Evolutionary conservation across 2,888 invertebrate genomes (phyloP), one percentile per base, ranked within the genome.

Genomic region (Epirrhoe alternata): DNA sequence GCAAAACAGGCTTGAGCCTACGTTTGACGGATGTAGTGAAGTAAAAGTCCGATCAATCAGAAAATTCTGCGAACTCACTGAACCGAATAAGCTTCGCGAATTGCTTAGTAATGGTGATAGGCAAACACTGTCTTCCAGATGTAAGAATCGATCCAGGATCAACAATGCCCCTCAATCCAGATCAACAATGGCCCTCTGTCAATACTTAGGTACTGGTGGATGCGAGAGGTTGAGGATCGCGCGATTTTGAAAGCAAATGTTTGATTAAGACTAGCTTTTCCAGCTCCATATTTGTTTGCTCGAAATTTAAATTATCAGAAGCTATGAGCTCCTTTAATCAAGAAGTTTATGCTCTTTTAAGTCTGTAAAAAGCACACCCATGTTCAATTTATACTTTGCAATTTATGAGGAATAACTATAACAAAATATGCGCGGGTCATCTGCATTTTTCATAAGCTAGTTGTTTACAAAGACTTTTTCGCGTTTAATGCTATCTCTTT

Each of bases 101-200:
- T 56, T 56, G 62, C 57, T 42, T 0, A 6, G 50, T 57, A 57
- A 63, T 45, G 56, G 45, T 56, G 62, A 63, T 24, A 55, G 50
- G 55, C 55, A 30, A 55, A 49, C 47, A 63, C 54, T 38, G 31
- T 30, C 16, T 64, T 61, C 52, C 6, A 52, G 66, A 69, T 64
- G 67, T 56, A 56, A 60, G 47, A 54, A 74, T 74, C 71, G 61
- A 73, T 74, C 69, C 64, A 53, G 53, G n/a, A 64, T 61, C 66
- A 55, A 72, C 69, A 74, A 73, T 72, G 65, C 66, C 67, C 69
- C 63, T 66, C 70, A 69, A 12, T 42, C 8, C 4, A 42, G 12
- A 35, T 35, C 4, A 42, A 10, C 42, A 42, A 42, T 42, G 7
- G 33, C 33, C 7, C 6, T 6, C 33, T 7, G 72, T 71, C 72